Evolutionary conservation across 2,888 invertebrate species (phyloP), one percentile per base, ranked within the genome.

Genomic region (Ypsolopha sequella): DNA sequence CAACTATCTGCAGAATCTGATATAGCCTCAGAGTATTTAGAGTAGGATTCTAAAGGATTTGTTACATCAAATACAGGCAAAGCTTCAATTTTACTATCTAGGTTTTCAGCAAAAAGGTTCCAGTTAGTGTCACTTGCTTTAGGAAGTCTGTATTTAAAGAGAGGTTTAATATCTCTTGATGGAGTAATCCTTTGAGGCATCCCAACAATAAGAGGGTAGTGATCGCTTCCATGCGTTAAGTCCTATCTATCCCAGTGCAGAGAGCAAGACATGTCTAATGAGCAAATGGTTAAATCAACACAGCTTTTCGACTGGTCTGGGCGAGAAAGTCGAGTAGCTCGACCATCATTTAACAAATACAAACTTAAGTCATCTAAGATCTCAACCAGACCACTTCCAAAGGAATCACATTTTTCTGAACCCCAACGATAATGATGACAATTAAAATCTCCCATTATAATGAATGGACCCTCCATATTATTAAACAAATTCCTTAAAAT

Each of bases 291-390:
- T 2, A 53, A 39, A 11, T 53, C 49, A 3, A 53, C 35, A 1
- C 36, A 51, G 41, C 54, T 54, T 10, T 36, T 7, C 4, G 36
- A 41, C 34, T 54, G 50, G 0, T 41, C 36, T 6, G 50, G 47
- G 4, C 14, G 45, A 10, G 36, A 8, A 9, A 44, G 41, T 10
- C 52, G 50, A 3, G 52, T 54, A 0, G 43, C 7, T 39, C 33
- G 6, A 8, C 52, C 52, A 45, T 54, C 54, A 50, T 52, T 54
- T 2, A 54, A n/a, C n/a, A 54, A 38, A 48, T 50, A 54, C 10
- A 54, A 9, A n/a, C 50, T 44, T 1, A 38, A 24, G 6, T 48
- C 50, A 35, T 54, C 52, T 11, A 54, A 1, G 6, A 54, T 11
- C 0, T 54, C 52, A 2, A 50, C 41, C 6, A 51, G 10, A 8